Conservation (phyloP, 1,140 invertebrate genomes). For the Lordiphosa collinella region DNA sequence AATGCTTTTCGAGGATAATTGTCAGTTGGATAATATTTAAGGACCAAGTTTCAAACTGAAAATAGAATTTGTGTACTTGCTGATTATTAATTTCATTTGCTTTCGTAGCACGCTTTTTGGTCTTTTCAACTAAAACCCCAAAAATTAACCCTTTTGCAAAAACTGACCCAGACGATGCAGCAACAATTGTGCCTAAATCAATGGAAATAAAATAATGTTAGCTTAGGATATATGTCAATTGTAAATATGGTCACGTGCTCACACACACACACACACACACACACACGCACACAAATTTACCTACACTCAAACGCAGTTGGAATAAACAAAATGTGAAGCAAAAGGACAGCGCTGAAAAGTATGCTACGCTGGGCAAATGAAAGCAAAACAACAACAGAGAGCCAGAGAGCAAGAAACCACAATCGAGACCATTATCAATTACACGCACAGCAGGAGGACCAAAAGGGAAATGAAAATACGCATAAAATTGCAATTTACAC, state of each 20-base stretch:
- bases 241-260: slow-evolving; percentile 51
- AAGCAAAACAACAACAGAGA: slow-evolving; percentile 45
- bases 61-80: too few relatives aligned
- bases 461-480: slow-evolving; percentile 58
- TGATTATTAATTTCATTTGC: too few relatives aligned
- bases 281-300: slow-evolving; percentile 25
- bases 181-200: slow-evolving; percentile 15
- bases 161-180: not conserved
- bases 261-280: slow-evolving; percentile 2
- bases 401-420: slow-evolving; percentile 48
- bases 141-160: slow-evolving; percentile 1
- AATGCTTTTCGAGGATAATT: too few relatives aligned
- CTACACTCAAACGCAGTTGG: slow-evolving; percentile 41
- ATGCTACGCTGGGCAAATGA: slow-evolving; percentile 5
- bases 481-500: slow-evolving; percentile 77
- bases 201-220: slow-evolving; percentile 56
- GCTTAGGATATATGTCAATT: slow-evolving; percentile 44
- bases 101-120: not conserved
- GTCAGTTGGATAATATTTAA: too few relatives aligned
- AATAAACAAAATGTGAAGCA: slow-evolving; percentile 45
- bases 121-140: not conserved
- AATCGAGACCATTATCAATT: slow-evolving; percentile 77
- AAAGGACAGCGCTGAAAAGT: slow-evolving; percentile 6
- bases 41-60: too few relatives aligned
- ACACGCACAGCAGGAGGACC: slow-evolving; percentile 66